Base-by-base conservation (phyloP, 2,888 invertebrate genomes). In the Euspilapteryx auroguttella region DNA sequence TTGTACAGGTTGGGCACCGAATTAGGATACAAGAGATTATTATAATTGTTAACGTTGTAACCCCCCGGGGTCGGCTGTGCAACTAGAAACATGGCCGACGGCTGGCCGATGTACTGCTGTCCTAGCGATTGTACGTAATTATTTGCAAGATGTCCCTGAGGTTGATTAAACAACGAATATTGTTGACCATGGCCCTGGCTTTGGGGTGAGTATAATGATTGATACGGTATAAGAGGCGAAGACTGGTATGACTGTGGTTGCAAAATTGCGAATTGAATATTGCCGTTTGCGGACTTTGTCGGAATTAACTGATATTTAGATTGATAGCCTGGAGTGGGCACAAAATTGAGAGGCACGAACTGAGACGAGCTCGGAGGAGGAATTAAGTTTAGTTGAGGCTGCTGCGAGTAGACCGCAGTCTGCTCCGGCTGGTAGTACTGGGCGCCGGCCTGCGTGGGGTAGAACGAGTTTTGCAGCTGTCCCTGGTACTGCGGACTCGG, bases 311-410 rank as follows among this genome's bases (percentile, higher is more conserved):
- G 73, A 31, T 68, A 73, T 34, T 75, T 77, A 0, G 65, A 42
- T 37, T 76, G 76, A 32, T 68, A 73, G 2, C 68, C 71, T n/a
- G 62, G 46, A 37, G 44, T 68, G 1, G 66, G 63, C 9, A 69
- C 39, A 27, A 69, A 71, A 32, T 66, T 73, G 11, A 71, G 37
- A 0, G 68, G 71, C 2, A 66, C 43, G 32, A 65, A 69, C 24
- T 65, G 66, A 1, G 66, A 49, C 4, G 59, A 43, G 20, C 47
- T 47, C 12, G 50, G 44, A 2, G 59, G 55, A 8, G 57, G 52
- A 10, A 59, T 36, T 3, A 54, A 33, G 31, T 52, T 61, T 20
- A 56, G 36, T 38, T 56, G 65, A 3, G 51, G 51, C 25, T 54
- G 61, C 25, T 42, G 52, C 3, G 41, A 39, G 15, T 50, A 44